Percentiles rank a stretch among this genome's conserved stretches.
phyloP scores from a whole-genome alignment of 2,888 invertebrate genomes.

The Teinopalpus imperialis region DNA sequence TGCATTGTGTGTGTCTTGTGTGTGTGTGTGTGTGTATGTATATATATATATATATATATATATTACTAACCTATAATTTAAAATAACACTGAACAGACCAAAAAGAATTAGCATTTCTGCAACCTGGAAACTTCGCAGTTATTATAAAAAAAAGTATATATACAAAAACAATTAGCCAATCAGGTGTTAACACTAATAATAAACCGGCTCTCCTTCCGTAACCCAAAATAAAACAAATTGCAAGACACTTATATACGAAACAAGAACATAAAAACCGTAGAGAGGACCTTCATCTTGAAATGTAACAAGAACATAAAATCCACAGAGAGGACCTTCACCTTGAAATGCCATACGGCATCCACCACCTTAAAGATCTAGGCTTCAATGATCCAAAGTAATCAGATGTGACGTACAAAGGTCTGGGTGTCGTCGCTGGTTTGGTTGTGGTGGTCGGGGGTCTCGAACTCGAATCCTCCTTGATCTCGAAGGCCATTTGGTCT shows the following conservation, averaged over 20 bases:
- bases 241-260: slow-evolving; percentile 9
- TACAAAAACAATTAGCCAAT: not conserved
- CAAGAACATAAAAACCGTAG: slow-evolving; percentile 5
- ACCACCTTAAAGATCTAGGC: slow-evolving; percentile 43
- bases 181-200: slow-evolving; percentile 4
- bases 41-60: no score
- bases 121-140: no score
- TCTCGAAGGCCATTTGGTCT: slow-evolving; percentile 83
- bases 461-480: slow-evolving; percentile 51
- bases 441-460: slow-evolving; percentile 34
- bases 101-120: no score
- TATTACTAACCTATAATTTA: no score
- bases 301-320: slow-evolving; percentile 22
- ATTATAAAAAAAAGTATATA: not conserved
- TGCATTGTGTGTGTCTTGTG: no score
- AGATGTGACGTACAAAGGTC: slow-evolving; percentile 43
- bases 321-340: slow-evolving; percentile 46
- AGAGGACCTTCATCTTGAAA: slow-evolving; percentile 30
- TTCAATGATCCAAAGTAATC: slow-evolving; percentile 32
- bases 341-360: slow-evolving; percentile 45
- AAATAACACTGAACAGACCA: no score
- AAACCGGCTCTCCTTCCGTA: slow-evolving; percentile 10
- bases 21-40: no score
- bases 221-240: slow-evolving; percentile 20
- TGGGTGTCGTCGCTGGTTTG: slow-evolving; percentile 34